These are phyloP conservation scores for Oegoconia quadripuncta DNA, from an alignment of 2,888 invertebrate genomes.

Conservation along the genomic window DNA sequence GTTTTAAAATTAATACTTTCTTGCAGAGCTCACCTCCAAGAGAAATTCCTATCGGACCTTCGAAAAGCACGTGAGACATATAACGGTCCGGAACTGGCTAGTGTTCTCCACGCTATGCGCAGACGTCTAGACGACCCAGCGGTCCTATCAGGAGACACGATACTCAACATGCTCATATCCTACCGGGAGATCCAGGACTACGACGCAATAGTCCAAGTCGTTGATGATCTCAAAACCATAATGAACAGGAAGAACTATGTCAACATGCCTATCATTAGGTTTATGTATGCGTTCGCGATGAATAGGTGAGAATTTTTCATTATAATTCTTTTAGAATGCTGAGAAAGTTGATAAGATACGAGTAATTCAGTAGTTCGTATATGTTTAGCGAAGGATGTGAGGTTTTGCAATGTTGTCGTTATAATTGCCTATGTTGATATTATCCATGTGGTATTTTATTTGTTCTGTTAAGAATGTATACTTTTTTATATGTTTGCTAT, in stretches of 20 bases:
- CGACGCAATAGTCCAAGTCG: slow-evolving; percentile 97
- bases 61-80: slow-evolving; percentile 94
- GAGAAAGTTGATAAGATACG: too few relatives aligned
- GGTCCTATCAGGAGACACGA: slow-evolving; percentile 96
- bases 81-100: slow-evolving; percentile 88
- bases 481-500: too few relatives aligned
- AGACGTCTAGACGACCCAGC: slow-evolving; percentile 97
- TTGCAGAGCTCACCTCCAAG: slow-evolving; percentile 95
- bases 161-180: slow-evolving; percentile 95
- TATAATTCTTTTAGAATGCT: not conserved
- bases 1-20: too few relatives aligned
- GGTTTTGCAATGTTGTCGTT: too few relatives aligned
- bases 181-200: slow-evolving; percentile 96
- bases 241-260: slow-evolving; percentile 93
- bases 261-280: slow-evolving; percentile 93
- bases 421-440: too few relatives aligned
- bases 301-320: slow-evolving; percentile 81
- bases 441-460: too few relatives aligned
- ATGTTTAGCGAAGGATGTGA: too few relatives aligned
- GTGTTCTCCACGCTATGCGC: slow-evolving; percentile 92
- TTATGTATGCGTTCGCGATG: slow-evolving; percentile 97
- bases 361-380: too few relatives aligned
- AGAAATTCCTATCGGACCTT: slow-evolving; percentile 96
- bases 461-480: too few relatives aligned
- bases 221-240: slow-evolving; percentile 94